phyloP scores from a whole-genome alignment of 2,113 vertebrate species.

The Capreolus pygargus region DNA sequence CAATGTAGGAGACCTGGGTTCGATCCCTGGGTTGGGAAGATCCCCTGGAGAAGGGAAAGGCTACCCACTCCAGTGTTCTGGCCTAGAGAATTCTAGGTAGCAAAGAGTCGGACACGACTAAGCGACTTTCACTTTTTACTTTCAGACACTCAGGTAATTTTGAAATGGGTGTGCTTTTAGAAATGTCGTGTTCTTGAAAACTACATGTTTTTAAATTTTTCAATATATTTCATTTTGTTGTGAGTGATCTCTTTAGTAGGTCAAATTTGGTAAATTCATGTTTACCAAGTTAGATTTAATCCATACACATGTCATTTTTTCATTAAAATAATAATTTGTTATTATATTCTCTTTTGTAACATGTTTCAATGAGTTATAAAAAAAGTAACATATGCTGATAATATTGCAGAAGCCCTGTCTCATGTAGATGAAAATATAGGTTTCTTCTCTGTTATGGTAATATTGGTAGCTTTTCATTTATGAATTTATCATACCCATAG shows the following conservation, averaged over 20 bases:
- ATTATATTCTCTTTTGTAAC: not conserved
- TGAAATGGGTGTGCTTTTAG: not conserved
- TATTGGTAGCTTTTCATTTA: slow-evolving; percentile 13
- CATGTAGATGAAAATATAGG: not conserved
- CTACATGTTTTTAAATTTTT: not conserved
- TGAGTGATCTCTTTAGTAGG: not conserved
- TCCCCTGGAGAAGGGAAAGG: not conserved
- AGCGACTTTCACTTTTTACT: not conserved
- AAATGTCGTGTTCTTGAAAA: slow-evolving; percentile 17
- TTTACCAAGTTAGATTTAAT: slow-evolving; percentile 19
- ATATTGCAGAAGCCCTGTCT: not conserved
- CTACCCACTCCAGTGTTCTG: not conserved
- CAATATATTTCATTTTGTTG: not conserved
- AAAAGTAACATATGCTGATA: not conserved
- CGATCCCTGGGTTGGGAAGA: not conserved
- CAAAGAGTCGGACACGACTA: not conserved
- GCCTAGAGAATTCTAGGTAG: not conserved
- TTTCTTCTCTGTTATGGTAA: not conserved
- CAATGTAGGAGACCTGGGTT: not conserved
- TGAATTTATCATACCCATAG: not conserved
- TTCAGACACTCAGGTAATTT: not conserved
- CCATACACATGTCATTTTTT: not conserved
- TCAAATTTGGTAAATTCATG: not conserved
- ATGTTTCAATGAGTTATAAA: slow-evolving; percentile 6
- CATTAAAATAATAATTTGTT: not conserved